phyloP scores from a whole-genome alignment of 2,797 vertebrate genomes.

The Mycteria americana region DNA sequence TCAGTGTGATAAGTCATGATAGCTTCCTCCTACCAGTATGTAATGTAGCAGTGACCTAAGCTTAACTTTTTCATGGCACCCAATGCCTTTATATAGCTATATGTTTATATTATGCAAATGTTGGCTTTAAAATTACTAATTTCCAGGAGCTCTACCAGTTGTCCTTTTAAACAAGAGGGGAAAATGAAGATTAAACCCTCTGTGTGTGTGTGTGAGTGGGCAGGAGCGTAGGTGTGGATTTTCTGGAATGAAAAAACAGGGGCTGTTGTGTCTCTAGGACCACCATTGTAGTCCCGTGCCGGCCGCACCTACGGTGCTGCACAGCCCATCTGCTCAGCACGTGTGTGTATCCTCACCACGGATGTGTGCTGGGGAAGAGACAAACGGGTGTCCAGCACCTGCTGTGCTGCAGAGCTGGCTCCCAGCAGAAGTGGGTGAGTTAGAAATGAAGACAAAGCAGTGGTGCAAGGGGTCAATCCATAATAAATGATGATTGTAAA shows the following conservation, averaged over 20 bases:
- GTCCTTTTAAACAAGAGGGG: not conserved
- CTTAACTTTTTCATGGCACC: not conserved
- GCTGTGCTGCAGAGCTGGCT: not conserved
- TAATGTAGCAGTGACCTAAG: not conserved
- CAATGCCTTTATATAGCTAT: not conserved
- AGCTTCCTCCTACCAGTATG: not conserved
- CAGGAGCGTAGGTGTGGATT: not conserved
- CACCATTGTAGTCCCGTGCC: no score
- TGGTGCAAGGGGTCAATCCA: not conserved
- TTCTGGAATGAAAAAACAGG: not conserved
- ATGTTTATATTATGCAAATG: not conserved
- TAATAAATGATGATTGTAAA: accelerated
- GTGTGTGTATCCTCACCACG: not conserved
- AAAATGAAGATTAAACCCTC: not conserved
- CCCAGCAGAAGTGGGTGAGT: not conserved
- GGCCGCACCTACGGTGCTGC: not conserved
- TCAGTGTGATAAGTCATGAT: not conserved
- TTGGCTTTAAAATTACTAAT: not conserved
- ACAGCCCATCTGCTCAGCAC: not conserved
- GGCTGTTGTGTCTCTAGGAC: not conserved
- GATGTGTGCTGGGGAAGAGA: not conserved
- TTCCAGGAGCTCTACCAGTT: not conserved
- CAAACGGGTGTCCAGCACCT: not conserved
- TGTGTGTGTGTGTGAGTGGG: not conserved
- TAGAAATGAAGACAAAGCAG: not conserved